A percentile compares a stretch with the other conserved stretches of the same genome.
These are phyloP conservation scores for Apolygus lucorum DNA, from an alignment of 1,140 invertebrate species.

Conservation along the genomic window DNA sequence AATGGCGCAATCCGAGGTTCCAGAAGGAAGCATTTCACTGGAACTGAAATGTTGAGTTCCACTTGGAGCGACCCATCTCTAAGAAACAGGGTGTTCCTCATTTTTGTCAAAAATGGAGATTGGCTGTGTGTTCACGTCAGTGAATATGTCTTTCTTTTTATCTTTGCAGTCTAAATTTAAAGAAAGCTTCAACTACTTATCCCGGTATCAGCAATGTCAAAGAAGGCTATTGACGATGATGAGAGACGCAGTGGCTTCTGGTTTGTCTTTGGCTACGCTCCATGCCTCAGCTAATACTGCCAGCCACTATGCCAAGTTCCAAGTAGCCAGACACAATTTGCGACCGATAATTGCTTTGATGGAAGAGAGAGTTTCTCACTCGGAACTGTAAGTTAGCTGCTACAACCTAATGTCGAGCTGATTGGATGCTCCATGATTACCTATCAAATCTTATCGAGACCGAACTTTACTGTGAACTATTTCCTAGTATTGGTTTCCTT, in stretches of 20 bases:
- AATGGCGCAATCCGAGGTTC: no score
- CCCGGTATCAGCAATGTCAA: slow-evolving; percentile 70
- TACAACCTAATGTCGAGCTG: no score
- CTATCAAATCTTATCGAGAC: no score
- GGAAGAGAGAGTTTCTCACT: slow-evolving; percentile 27
- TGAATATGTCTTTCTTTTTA: slow-evolving; percentile 17
- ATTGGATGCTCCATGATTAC: no score
- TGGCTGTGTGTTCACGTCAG: no score
- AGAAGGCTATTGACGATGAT: slow-evolving; percentile 68
- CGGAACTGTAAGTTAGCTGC: slow-evolving; percentile 29
- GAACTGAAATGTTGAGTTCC: no score
- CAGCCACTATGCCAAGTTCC: slow-evolving; percentile 32
- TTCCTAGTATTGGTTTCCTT: no score
- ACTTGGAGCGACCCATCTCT: no score
- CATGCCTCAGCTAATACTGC: slow-evolving; percentile 39
- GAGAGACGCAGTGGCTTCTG: slow-evolving; percentile 61
- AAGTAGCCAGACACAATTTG: slow-evolving; percentile 27
- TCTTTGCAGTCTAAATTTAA: slow-evolving; percentile 53
- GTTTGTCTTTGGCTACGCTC: slow-evolving; percentile 66
- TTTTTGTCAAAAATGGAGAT: no score
- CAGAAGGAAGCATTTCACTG: no score
- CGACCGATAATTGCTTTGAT: slow-evolving; percentile 28
- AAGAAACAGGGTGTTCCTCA: no score
- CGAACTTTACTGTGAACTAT: no score
- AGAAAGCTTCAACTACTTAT: slow-evolving; percentile 59